phyloP scores from a whole-genome alignment of 37 sponge, comb jelly and placozoan genomes.

The Aplysina aerophoba region DNA sequence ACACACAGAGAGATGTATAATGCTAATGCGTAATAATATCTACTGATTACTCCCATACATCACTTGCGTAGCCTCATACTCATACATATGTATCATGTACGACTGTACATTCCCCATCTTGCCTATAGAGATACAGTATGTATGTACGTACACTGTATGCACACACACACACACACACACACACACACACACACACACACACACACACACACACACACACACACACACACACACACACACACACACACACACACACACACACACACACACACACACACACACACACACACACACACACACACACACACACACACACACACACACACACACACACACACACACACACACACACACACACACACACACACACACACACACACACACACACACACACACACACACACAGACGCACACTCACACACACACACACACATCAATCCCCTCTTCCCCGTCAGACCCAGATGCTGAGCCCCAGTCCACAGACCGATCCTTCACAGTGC shows the following conservation, averaged over 20 bases:
- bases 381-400: conserved; percentile 5
- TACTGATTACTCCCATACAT: too few relatives aligned
- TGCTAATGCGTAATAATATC: too few relatives aligned
- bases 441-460: conserved; percentile 4
- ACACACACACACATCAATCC: background rate
- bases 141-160: background rate
- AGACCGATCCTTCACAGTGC: conserved; percentile 28
- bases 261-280: conserved; percentile 27
- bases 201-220: conserved; percentile 14
- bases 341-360: conserved; percentile 22
- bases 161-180: background rate
- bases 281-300: conserved; percentile 28
- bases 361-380: conserved; percentile 18
- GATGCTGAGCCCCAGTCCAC: background rate
- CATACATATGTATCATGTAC: too few relatives aligned
- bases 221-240: conserved; percentile 17
- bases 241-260: conserved; percentile 25
- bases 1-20: too few relatives aligned
- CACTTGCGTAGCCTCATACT: too few relatives aligned
- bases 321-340: conserved; percentile 21
- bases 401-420: background rate
- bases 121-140: too few relatives aligned
- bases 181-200: background rate
- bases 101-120: too few relatives aligned
- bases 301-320: conserved; percentile 1